phyloP scores from a whole-genome alignment of 2,797 vertebrate species.

The Aplochiton taeniatus region DNA sequence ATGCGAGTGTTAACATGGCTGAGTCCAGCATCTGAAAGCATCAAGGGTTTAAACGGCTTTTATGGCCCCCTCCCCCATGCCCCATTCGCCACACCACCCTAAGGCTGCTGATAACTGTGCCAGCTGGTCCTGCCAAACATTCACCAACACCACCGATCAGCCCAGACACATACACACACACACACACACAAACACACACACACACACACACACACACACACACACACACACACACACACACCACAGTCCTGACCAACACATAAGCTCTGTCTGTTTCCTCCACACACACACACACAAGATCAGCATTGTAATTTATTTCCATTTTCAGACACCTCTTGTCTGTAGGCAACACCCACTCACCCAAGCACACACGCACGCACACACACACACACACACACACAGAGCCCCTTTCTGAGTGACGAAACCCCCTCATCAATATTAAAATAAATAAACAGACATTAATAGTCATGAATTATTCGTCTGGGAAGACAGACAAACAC shows the following conservation, averaged over 20 bases:
- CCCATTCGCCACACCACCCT: constrained; percentile 17
- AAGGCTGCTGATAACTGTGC: constrained; percentile 15
- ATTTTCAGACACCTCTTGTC: no score
- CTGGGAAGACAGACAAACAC: constrained; percentile 15
- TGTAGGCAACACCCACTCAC: not conserved
- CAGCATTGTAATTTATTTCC: no score
- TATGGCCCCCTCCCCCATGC: constrained; percentile 9
- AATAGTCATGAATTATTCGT: constrained; percentile 67
- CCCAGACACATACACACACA: constrained; percentile 52
- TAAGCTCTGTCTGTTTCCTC: constrained; percentile 44
- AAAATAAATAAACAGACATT: constrained; percentile 65
- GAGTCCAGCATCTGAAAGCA: constrained; percentile 29
- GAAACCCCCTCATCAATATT: constrained; percentile 61
- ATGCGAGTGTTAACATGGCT: constrained; percentile 23
- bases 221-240: constrained; percentile 10
- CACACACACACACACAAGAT: not conserved
- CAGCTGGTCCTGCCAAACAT: constrained; percentile 44
- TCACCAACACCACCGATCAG: constrained; percentile 38
- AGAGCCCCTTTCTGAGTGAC: constrained; percentile 24
- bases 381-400: constrained; percentile 16
- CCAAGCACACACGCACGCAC: not conserved
- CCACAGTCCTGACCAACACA: constrained; percentile 7
- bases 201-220: constrained; percentile 17
- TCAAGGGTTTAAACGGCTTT: constrained; percentile 13
- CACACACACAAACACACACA: constrained; percentile 20